Evolutionary conservation across 2,888 invertebrate species (phyloP), one percentile per base, ranked within the genome.

Genomic region (Pollenia angustigena): DNA sequence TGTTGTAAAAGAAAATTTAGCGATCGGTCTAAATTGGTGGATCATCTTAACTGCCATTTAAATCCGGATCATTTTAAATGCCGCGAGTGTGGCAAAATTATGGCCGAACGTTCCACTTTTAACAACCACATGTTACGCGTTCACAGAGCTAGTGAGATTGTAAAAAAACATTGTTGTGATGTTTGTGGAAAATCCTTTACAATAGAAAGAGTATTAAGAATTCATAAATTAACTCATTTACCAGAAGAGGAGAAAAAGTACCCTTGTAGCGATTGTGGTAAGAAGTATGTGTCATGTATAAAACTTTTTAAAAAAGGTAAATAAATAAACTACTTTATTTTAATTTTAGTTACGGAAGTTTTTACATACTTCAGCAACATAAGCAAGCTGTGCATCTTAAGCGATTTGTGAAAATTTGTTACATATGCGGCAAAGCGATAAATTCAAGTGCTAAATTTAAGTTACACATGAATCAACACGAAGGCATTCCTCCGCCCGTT

Each of bases 1-100:
- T 93, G 93, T 62, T 93, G 93, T 81, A 92, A 92, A 76, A 92
- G 92, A 62, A 93, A 93, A 81, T 92, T 93, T 60, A 91, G 90
- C 66, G 92, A 92, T 58, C 90, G 93, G 0, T 90, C 91, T 8
- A 90, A 91, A 10, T 89, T 93, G 52, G 90, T 92, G 10, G 93
- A 93, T 74, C 93, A 93, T 79, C 92, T 93, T 1, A 91, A 92
- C 68, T 90, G 91, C 3, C 93, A 93, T 85, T 74, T 91, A 16
- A 91, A 93, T 90, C 93, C 93, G 1, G 92, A 93, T 81, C 91
- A 91, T 85, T 93, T 92, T 75, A 93, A 92, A 81, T 92, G 92
- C 46, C 87, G 89, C 7, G 89, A 91, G 32, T 92, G 92, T 81
- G 88, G 89, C 1, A 91, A 92, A 54, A 90, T 90, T 0, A 89